A percentile compares a stretch with the other conserved stretches of the same genome.
These are phyloP conservation scores for Cardinalis cardinalis DNA, from an alignment of 2,113 vertebrate species.

Conservation along the genomic window DNA sequence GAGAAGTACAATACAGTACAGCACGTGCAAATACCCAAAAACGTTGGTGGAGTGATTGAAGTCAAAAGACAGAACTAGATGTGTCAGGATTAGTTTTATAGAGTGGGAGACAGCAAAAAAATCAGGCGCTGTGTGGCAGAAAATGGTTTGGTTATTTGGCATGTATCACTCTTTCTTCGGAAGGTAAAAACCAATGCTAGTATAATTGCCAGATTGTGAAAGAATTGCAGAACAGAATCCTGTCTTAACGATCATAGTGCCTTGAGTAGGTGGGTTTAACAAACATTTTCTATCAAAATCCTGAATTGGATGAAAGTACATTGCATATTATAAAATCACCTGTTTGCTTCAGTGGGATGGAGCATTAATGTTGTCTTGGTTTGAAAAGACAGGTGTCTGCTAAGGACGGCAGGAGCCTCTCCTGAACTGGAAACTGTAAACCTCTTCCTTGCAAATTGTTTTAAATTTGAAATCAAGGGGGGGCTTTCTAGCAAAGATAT, in stretches of 20 bases:
- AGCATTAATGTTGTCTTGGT: neutral
- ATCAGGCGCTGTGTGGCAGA: neutral
- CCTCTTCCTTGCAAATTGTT: no score
- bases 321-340: neutral
- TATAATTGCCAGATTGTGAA: neutral
- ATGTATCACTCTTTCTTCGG: neutral
- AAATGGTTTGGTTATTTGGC: neutral
- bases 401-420: no score
- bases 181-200: neutral
- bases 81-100: neutral
- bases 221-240: neutral
- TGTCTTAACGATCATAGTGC: neutral
- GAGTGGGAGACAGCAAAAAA: neutral
- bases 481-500: no score
- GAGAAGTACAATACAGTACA: neutral
- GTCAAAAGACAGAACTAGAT: neutral
- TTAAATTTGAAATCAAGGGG: no score
- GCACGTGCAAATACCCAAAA: neutral
- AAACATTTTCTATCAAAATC: neutral
- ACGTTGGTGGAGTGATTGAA: neutral
- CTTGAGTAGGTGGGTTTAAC: neutral
- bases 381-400: no score
- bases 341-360: neutral
- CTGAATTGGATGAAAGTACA: neutral
- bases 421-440: no score